These are phyloP conservation scores for Pycnonotus jocosus DNA, from an alignment of 2,113 vertebrate species.

Conservation along the genomic window DNA sequence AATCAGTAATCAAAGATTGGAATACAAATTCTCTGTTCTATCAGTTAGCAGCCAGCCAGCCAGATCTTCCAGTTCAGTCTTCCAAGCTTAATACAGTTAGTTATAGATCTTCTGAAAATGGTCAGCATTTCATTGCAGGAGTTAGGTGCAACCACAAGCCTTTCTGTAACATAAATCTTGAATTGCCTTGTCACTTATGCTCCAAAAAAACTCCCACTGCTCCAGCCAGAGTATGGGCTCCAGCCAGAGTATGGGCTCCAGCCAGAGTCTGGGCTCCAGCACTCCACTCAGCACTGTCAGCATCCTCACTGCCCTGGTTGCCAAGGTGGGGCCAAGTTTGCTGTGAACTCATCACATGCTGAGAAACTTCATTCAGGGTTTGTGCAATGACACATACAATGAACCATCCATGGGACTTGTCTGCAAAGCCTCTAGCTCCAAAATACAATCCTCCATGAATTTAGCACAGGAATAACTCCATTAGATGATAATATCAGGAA, in stretches of 20 bases:
- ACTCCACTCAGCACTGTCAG: background rate
- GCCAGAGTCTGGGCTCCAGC: background rate
- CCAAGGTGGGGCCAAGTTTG: background rate
- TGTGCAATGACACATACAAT: background rate
- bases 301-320: rapidly evolving
- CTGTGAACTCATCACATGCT: background rate
- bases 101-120: background rate
- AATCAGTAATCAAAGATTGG: background rate
- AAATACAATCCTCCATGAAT: background rate
- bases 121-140: background rate
- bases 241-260: background rate
- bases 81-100: background rate
- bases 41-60: background rate
- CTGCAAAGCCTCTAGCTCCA: background rate
- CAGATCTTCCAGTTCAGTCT: background rate
- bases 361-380: background rate
- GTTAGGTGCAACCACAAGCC: background rate
- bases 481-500: background rate
- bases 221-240: background rate
- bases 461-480: background rate
- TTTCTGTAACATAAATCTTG: background rate
- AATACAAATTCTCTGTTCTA: background rate
- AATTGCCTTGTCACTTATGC: background rate
- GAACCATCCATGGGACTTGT: rapidly evolving
- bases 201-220: rapidly evolving